phyloP scores from a whole-genome alignment of 2,888 invertebrate genomes.

The Latrodectus hesperus region DNA sequence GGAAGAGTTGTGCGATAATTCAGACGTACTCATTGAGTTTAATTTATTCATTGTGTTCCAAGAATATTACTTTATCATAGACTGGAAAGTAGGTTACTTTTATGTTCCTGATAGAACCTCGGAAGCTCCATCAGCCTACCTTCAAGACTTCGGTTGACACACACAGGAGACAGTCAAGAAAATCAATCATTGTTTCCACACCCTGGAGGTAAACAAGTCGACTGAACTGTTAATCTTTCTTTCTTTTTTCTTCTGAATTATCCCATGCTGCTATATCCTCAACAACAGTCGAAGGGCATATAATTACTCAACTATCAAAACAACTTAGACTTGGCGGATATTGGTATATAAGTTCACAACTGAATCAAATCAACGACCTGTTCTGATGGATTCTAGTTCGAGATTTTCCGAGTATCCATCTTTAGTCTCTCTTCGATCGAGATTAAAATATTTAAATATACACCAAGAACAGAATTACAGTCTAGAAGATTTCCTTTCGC shows the following conservation, averaged over 20 bases:
- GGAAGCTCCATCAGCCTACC: neutral
- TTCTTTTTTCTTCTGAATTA: conserved; percentile 15
- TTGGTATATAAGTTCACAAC: no score
- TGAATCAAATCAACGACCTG: no score
- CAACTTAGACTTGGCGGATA: no score
- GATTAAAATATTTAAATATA: no score
- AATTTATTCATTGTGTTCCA: neutral
- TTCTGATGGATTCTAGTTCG: no score
- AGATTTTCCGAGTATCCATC: no score
- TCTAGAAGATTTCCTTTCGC: no score
- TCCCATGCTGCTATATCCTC: no score
- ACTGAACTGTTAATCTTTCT: neutral
- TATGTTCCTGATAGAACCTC: neutral
- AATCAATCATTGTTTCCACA: conserved; percentile 8
- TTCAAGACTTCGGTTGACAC: conserved; percentile 2
- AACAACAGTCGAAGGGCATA: no score
- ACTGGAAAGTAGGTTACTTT: conserved; percentile 6
- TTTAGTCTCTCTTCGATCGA: no score
- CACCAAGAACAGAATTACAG: no score
- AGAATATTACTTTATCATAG: neutral
- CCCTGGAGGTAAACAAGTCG: conserved; percentile 53
- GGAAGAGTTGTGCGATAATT: neutral
- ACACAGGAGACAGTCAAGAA: conserved; percentile 11
- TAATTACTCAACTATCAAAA: no score
- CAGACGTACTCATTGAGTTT: neutral